Conservation (phyloP, 2,888 invertebrate species). For the Camptogramma bilineatum region DNA sequence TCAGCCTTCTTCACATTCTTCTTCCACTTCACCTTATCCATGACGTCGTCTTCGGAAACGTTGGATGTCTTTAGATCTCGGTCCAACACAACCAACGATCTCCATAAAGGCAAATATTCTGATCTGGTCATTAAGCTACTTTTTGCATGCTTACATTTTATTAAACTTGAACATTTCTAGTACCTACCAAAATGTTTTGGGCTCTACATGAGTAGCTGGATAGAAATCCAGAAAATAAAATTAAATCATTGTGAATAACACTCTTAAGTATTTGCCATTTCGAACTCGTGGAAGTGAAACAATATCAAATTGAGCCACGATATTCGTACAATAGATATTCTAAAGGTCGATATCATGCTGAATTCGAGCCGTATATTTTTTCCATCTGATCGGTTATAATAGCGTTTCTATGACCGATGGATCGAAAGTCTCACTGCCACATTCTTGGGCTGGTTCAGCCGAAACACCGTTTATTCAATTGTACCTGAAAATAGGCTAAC, state of each 20-base stretch:
- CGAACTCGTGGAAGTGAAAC: conserved; percentile 29
- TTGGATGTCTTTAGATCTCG: too few species aligned
- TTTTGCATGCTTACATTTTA: neutral
- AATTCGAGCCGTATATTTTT: conserved; percentile 28
- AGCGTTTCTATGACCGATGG: conserved; percentile 24
- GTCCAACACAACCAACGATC: too few species aligned
- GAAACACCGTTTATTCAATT: conserved; percentile 44
- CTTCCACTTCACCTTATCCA: too few species aligned
- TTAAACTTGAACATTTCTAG: neutral
- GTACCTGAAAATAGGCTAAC: conserved; percentile 44
- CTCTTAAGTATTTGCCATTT: conserved; percentile 22
- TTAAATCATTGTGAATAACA: neutral
- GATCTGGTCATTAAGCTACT: neutral
- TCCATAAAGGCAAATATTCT: neutral
- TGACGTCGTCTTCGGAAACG: too few species aligned
- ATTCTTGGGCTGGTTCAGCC: conserved; percentile 39
- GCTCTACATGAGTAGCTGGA: neutral
- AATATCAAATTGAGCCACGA: conserved; percentile 31
- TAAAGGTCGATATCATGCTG: conserved; percentile 34
- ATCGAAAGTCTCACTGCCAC: conserved; percentile 27
- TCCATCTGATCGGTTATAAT: conserved; percentile 18
- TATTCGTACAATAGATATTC: conserved; percentile 32
- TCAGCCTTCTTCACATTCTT: too few species aligned
- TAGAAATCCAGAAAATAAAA: neutral
- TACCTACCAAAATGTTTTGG: neutral